Evolutionary conservation across 2,888 invertebrate species (phyloP).

Genomic region (Uloborus plumipes): DNA sequence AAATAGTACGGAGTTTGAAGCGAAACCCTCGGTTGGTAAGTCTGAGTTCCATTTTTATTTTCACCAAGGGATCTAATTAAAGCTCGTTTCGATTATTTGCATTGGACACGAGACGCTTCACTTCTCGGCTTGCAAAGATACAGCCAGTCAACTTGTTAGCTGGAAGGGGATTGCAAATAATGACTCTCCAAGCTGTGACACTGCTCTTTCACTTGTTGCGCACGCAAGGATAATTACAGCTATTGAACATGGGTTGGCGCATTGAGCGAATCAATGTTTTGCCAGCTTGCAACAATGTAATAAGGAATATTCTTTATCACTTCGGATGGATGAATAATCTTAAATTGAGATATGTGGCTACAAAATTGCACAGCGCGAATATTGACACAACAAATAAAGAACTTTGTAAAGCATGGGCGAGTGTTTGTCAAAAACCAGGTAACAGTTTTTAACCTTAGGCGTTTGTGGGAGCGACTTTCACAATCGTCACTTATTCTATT

Average conservation of each 20-base stretch:
- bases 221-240: conserved; percentile 20
- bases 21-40: neutral
- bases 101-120: conserved; percentile 5
- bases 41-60: conserved; percentile 19
- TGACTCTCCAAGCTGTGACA: conserved; percentile 7
- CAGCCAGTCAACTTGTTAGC: no score
- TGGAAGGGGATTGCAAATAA: neutral
- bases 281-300: no score
- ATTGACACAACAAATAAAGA: no score
- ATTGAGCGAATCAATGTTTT: neutral
- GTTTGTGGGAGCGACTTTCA: no score
- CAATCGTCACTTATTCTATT: no score
- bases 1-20: neutral
- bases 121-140: neutral
- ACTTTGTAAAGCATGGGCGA: no score
- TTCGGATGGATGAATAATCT: no score
- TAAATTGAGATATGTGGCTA: no score
- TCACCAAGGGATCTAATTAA: conserved; percentile 23
- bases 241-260: conserved; percentile 10
- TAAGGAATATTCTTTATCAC: no score
- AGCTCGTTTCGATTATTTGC: conserved; percentile 24
- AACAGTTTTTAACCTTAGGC: no score
- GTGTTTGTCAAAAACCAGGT: no score
- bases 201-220: conserved; percentile 13
- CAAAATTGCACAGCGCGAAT: no score